phyloP scores from a whole-genome alignment of 1,140 invertebrate species.

The Megathymus violae region DNA sequence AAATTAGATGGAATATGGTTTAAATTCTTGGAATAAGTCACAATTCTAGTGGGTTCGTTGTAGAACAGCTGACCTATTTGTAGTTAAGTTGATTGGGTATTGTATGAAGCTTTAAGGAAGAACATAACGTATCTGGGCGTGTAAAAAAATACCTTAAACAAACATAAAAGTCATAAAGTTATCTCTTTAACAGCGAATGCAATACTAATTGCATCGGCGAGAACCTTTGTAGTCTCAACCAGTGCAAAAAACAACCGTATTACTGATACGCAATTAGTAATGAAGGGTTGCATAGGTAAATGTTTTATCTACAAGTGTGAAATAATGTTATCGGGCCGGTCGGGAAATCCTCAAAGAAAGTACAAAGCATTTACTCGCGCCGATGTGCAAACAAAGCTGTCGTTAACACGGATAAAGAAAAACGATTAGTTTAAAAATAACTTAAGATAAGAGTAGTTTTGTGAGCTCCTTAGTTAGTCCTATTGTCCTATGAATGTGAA shows the following conservation, averaged over 20 bases:
- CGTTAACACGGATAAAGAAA: slow-evolving; percentile 37
- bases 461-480: slow-evolving; percentile 3
- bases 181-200: neutral
- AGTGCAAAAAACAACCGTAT: slow-evolving; percentile 17
- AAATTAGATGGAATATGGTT: too few species aligned
- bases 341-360: slow-evolving; percentile 51
- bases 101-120: too few species aligned
- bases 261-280: slow-evolving; percentile 19
- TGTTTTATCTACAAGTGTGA: slow-evolving; percentile 33
- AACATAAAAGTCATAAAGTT: slow-evolving; percentile 9
- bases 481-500: slow-evolving; percentile 14
- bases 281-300: slow-evolving; percentile 22
- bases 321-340: slow-evolving; percentile 54
- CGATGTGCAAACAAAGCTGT: slow-evolving; percentile 54
- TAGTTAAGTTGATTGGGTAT: too few species aligned
- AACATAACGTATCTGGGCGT: too few species aligned
- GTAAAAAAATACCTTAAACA: neutral
- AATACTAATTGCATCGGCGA: slow-evolving; percentile 7
- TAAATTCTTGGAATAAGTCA: too few species aligned
- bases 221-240: slow-evolving; percentile 6
- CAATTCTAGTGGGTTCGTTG: too few species aligned
- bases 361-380: slow-evolving; percentile 40
- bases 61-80: too few species aligned
- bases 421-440: slow-evolving; percentile 31
- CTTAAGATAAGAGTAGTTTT: slow-evolving; percentile 12